Evolutionary conservation across 2,113 vertebrate genomes (phyloP), one percentile per base, ranked within the genome.

Genomic region (Ammodramus savannarum): DNA sequence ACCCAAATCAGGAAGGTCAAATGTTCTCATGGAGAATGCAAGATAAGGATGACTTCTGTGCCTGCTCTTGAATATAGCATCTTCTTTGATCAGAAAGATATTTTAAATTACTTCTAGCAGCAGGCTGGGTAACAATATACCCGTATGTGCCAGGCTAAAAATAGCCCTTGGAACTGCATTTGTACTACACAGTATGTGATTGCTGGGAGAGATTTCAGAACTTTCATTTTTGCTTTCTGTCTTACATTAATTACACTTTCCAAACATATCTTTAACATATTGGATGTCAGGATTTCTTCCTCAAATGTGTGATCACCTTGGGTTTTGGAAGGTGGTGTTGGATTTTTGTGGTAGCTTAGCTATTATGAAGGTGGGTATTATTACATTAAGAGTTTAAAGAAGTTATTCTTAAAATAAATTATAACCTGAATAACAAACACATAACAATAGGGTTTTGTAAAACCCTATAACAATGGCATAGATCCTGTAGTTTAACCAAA

Each of bases 1-100:
- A 95, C 95, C 92, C 95, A 90, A 86, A 96, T 85, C 87, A 91
- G 91, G 96, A 93, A 97, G 95, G 96, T 95, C 95, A 96, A 96
- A 97, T 80, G 95, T 97, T 94, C 91, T 95, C 91, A 46, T 78
- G 92, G 95, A 96, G 93, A 86, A 94, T 16, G 93, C 1, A 17
- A 95, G 94, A 95, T 96, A 95, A 92, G 88, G 88, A 26, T 11
- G 62, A 82, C 90, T 96, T 90, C 85, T 76, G 90, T 76, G 85
- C 83, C 92, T 89, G 61, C 83, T 95, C 90, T 92, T 79, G 73
- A 91, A 87, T 63, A 57, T 25, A 91, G 87, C 82, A 94, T 84
- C 96, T 87, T 68, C 92, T 89, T 68, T 89, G 88, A 94, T 93
- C 90, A 69, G 66, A 72, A 91, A 87, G 94, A 95, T 95, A 95